Evolutionary conservation across 2,888 invertebrate genomes (phyloP).

Genomic region (Strigamia transsilvanica): DNA sequence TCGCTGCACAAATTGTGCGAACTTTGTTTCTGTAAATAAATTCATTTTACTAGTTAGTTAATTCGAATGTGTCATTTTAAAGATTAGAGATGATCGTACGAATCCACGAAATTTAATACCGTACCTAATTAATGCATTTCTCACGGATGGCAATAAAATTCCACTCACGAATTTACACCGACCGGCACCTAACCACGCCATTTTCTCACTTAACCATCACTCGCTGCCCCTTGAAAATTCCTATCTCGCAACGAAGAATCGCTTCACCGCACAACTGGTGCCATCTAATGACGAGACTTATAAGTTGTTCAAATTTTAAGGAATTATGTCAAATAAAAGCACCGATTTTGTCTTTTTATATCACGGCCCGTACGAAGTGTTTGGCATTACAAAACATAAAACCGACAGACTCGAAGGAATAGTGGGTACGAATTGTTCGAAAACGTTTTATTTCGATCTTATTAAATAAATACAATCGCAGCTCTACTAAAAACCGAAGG

Average conservation of each 20-base stretch:
- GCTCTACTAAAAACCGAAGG: background rate
- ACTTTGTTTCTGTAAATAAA: background rate
- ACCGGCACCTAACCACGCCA: background rate
- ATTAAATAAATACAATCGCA: background rate
- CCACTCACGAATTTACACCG: background rate
- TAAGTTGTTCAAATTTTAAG: too few relatives aligned
- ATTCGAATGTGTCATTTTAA: background rate
- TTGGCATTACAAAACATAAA: slow-evolving; percentile 3
- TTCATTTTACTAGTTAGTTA: background rate
- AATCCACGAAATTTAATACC: background rate
- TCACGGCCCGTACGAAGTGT: slow-evolving; percentile 10
- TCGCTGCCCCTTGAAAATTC: background rate
- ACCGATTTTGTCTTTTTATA: background rate
- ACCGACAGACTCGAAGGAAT: background rate
- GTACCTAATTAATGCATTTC: background rate
- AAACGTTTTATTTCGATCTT: background rate
- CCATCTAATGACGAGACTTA: too few relatives aligned
- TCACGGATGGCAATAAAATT: background rate
- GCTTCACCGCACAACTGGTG: too few relatives aligned
- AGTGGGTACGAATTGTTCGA: background rate
- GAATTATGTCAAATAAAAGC: too few relatives aligned
- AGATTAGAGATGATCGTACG: background rate
- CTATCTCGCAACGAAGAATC: too few relatives aligned
- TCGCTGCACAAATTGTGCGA: background rate
- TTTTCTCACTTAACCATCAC: background rate